These are phyloP conservation scores for Cryptocheilus praepositus DNA, from an alignment of 2,888 invertebrate species.

Conservation along the genomic window DNA sequence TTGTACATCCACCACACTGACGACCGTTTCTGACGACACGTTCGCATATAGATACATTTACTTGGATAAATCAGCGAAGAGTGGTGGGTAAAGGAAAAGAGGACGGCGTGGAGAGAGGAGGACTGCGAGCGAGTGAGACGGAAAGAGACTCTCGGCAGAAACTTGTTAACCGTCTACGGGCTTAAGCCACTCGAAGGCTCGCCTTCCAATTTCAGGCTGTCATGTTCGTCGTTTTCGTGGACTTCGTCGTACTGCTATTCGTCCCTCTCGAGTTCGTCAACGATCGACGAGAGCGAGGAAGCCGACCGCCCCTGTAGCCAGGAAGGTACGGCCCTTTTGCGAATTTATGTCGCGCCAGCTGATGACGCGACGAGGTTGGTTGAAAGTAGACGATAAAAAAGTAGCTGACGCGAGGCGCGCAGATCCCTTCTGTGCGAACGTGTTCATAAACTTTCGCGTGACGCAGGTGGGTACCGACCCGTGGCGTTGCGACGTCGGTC, in stretches of 20 bases:
- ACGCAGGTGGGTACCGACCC: no score
- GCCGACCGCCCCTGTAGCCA: not conserved
- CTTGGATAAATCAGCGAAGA: not conserved
- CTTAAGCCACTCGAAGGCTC: constrained; percentile 40
- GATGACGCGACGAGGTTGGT: constrained; percentile 23
- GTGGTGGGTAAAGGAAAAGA: not conserved
- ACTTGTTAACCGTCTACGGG: constrained; percentile 42
- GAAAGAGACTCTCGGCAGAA: constrained; percentile 35
- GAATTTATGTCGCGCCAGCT: constrained; percentile 25
- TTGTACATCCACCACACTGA: constrained; percentile 14
- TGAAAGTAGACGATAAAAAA: constrained; percentile 24
- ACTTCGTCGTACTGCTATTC: not conserved
- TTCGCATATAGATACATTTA: no score
- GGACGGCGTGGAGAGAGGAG: not conserved
- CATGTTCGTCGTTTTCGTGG: constrained; percentile 23
- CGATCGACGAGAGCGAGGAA: not conserved
- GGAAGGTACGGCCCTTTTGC: constrained; percentile 16
- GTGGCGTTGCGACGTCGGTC: not conserved
- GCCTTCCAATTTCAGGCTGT: constrained; percentile 34
- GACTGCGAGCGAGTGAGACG: not conserved
- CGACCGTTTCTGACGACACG: no score
- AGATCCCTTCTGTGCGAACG: not conserved
- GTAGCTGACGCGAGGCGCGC: constrained; percentile 19
- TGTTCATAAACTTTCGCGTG: constrained; percentile 21
- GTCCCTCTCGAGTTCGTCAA: not conserved